Conservation (phyloP, 2,888 invertebrate species). For the Melanargia galathea region DNA sequence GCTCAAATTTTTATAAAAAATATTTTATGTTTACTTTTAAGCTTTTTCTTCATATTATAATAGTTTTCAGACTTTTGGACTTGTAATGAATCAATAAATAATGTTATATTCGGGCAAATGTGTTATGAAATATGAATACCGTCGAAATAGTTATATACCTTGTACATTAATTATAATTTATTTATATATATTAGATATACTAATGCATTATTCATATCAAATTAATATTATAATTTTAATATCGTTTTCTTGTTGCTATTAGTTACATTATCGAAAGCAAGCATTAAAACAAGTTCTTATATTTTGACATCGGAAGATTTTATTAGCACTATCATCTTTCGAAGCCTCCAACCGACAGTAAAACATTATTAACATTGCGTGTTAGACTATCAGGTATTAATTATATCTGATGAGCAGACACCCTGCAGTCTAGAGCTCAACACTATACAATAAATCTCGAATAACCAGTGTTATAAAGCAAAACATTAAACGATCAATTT, state of each 20-base stretch:
- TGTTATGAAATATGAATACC: no score
- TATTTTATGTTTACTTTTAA: no score
- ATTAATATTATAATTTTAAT: background rate
- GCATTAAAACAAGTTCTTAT: background rate
- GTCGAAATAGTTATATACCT: no score
- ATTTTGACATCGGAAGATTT: conserved; percentile 3
- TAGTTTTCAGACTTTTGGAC: no score
- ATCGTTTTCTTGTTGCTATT: background rate
- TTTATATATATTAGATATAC: no score
- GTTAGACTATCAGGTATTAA: conserved; percentile 30
- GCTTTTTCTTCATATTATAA: no score
- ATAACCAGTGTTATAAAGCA: background rate
- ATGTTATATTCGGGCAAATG: no score
- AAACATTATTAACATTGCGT: conserved; percentile 36
- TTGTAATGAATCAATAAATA: no score
- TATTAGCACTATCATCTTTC: conserved; percentile 36
- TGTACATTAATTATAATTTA: no score
- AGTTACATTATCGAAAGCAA: background rate
- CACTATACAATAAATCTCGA: conserved; percentile 17
- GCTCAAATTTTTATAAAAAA: no score
- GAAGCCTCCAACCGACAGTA: conserved; percentile 26
- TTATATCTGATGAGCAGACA: conserved; percentile 33
- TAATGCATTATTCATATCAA: background rate
- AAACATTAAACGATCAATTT: background rate
- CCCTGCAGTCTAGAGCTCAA: conserved; percentile 26